These are phyloP conservation scores for Acronicta alni DNA, from an alignment of 2,888 invertebrate genomes.

Conservation along the genomic window DNA sequence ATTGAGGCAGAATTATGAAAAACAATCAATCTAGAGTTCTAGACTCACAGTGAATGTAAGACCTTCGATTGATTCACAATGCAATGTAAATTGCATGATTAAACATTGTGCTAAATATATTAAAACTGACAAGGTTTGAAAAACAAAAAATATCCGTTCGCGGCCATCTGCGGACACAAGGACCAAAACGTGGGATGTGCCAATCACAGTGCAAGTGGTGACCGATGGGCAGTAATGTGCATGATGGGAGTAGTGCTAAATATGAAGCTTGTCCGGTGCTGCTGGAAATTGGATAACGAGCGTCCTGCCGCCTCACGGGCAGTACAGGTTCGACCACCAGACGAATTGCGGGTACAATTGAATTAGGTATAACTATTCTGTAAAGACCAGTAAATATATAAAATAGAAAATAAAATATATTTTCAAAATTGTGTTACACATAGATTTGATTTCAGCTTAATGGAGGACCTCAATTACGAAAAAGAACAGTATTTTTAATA, in stretches of 20 bases:
- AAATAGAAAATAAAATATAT: background rate
- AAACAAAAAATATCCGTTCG: constrained; percentile 10
- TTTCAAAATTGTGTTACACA: background rate
- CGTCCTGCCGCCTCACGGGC: constrained; percentile 30
- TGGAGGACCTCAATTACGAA: constrained; percentile 4
- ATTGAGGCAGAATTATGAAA: background rate
- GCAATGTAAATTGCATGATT: background rate
- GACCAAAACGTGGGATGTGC: constrained; percentile 35
- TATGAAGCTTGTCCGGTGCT: constrained; percentile 37
- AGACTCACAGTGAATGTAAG: background rate
- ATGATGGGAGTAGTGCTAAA: constrained; percentile 28
- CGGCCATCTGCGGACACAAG: constrained; percentile 14
- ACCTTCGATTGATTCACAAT: constrained; percentile 14
- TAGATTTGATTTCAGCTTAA: constrained; percentile 1
- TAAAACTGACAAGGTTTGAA: background rate
- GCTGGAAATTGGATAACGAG: constrained; percentile 40
- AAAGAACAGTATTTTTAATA: constrained; percentile 11
- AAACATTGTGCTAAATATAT: constrained; percentile 3
- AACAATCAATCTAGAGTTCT: constrained; percentile 1
- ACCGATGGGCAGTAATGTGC: constrained; percentile 22
- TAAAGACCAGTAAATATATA: background rate
- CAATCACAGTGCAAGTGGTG: constrained; percentile 36
- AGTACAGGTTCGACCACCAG: constrained; percentile 13
- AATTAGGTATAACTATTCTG: background rate
- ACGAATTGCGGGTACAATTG: background rate